Base-by-base conservation (phyloP, 2,797 vertebrate species). In the Sphenodon punctatus region DNA sequence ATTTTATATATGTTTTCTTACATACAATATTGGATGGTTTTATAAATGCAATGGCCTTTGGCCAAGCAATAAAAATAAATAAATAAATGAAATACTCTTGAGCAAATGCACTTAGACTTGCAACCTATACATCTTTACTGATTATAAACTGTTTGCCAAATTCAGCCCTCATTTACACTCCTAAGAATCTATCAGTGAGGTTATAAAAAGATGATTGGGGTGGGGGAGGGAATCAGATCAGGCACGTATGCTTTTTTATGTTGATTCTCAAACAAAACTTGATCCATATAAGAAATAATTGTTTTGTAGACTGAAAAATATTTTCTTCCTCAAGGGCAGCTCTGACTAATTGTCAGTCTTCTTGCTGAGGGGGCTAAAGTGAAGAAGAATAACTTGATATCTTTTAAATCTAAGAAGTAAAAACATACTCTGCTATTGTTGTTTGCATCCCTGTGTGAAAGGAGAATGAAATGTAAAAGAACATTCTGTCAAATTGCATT, bases 391-490 rank as follows among this genome's bases (percentile, higher is more conserved):
- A 82, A 72, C 4, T 51, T 16, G 23, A 36, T 78, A 72, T 42
- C 39, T 74, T 15, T 78, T 48, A 80, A 81, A 89, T 82, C 59
- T 55, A 53, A 75, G 32, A 67, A 72, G 66, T 59, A 51, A 70
- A 79, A 77, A 38, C 3, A 3, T 79, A 39, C 43, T 61, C 5
- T 1, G 14, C 17, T 19, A 36, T 16, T 58, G 41, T 42, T 51
- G 17, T 27, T 80, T 53, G 15, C 15, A 73, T 75, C 30, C 48
- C 15, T 84, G 41, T 70, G 30, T 53, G 75, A 85, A 86, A 51
- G 27, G 15, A 74, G 30, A 77, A 45, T 42, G 8, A 79, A 82
- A 87, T 74, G 8, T 56, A 68, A 60, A 75, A 71, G 58, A 70
- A 25, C 27, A 42, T 68, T 74, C 61, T 69, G 63, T 67, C 56